Evolutionary conservation across 2,113 vertebrate genomes (phyloP).

Genomic region (Phrynosoma blainvillii): DNA sequence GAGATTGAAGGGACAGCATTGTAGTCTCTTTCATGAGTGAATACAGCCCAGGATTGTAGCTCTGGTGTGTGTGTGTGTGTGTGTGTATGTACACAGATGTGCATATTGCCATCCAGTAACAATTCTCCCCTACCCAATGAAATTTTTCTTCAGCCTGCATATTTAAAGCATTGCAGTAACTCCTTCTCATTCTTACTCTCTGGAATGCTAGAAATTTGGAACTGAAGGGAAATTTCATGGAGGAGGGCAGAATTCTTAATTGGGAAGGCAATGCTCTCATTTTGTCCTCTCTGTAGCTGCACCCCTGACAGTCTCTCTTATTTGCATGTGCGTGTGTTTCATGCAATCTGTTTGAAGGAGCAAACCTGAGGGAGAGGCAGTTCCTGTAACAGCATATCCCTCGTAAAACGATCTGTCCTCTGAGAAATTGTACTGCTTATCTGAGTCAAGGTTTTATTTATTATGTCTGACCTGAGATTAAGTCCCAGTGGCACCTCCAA

Average conservation of each 20-base stretch:
- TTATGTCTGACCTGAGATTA: slow-evolving; percentile 5
- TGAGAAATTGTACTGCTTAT: slow-evolving; percentile 4
- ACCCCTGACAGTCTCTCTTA: neutral
- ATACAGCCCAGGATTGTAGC: neutral
- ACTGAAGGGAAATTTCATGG: neutral
- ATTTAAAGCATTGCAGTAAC: too few relatives aligned
- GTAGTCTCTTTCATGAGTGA: neutral
- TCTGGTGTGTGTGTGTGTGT: neutral
- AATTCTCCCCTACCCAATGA: too few relatives aligned
- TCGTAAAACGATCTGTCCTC: slow-evolving; percentile 13
- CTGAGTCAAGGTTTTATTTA: slow-evolving; percentile 29
- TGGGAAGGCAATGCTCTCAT: too few relatives aligned
- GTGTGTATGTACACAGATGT: too few relatives aligned
- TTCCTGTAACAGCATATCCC: slow-evolving; percentile 11
- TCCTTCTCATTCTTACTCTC: too few relatives aligned
- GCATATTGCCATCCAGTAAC: too few relatives aligned
- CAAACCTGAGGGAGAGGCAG: slow-evolving; percentile 8
- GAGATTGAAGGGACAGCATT: neutral
- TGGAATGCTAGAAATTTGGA: too few relatives aligned
- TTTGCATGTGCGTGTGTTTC: slow-evolving; percentile 10
- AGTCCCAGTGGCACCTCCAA: slow-evolving; percentile 13
- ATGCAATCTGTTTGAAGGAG: neutral
- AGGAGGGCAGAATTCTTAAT: neutral
- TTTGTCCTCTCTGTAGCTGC: too few relatives aligned
- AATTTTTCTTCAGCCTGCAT: too few relatives aligned